Evolutionary conservation across 2,797 vertebrate species (phyloP), one percentile per base, ranked within the genome.

Genomic region (Halcyon badia): DNA sequence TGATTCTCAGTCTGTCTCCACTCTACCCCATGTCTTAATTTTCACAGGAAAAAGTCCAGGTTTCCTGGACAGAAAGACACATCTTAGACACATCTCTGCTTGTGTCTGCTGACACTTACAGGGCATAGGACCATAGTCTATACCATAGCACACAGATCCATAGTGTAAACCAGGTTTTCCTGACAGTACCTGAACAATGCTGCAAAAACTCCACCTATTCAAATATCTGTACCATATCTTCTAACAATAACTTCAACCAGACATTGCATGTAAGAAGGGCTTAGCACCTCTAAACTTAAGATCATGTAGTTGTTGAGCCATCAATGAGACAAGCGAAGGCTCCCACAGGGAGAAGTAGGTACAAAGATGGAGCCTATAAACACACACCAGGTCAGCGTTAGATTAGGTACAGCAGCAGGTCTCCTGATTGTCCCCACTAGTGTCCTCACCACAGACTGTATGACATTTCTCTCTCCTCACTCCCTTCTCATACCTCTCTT

Each of bases 401-500:
- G 69, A 68, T 44, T 51, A 87, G 86, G 49, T 69, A 82, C 42
- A 80, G 58, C 42, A 90, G 39, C 25, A 83, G 79, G 39, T 82
- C 65, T 91, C 57, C 33, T 87, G 75, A 77, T 65, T 61, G 62
- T 65, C 68, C n/a, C 79, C 51, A 65, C 39, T 90, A 42, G 49
- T 85, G 79, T 46, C 39, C 64, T 94, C 58, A 75, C 11, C 56
- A 76, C 69, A 94, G 68, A 86, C 68, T 90, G 37, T 15, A 65
- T 42, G 52, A 65, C n/a, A 90, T 85, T 95, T 93, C 24, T 84
- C 60, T 82, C 37, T 95, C 69, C 64, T 95, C 49, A 39, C 25
- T 94, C 51, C 83, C 44, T 79, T 84, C 70, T 95, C 76, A 87
- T 89, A 14, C 83, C 66, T 89, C 82, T 77, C 71, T 93, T 48